A percentile compares a stretch with the other conserved stretches of the same genome.
phyloP scores from a whole-genome alignment of 30 jellyfish, hydroid and myxozoan genomes.

The Chironex yamaguchii region DNA sequence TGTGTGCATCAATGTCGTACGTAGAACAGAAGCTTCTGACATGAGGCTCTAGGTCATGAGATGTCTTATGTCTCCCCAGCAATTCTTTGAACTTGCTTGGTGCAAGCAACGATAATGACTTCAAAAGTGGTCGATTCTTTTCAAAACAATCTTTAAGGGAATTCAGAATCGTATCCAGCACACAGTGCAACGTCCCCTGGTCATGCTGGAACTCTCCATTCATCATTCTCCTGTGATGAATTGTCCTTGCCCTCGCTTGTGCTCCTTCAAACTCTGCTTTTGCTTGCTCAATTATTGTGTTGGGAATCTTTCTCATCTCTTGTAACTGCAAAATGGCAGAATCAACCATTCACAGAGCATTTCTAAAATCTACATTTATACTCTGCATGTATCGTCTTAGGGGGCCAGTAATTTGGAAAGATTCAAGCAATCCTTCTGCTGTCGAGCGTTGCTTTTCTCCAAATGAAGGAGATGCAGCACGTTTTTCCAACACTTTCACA shows the following conservation, averaged over 20 bases:
- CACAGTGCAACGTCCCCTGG: constrained; percentile 52
- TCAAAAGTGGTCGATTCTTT: constrained; percentile 58
- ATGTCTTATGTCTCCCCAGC: constrained; percentile 41
- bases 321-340: constrained; percentile 34
- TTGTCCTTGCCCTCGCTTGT: constrained; percentile 52
- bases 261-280: constrained; percentile 47
- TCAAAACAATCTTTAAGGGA: constrained; percentile 24
- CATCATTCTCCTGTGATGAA: constrained; percentile 44
- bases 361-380: constrained; percentile 48
- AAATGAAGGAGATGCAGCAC: constrained; percentile 29
- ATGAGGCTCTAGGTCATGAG: constrained; percentile 33
- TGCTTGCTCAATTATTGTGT: constrained; percentile 10
- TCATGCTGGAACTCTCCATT: constrained; percentile 61
- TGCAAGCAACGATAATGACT: constrained; percentile 33
- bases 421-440: constrained; percentile 58
- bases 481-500: constrained; percentile 29
- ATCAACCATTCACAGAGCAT: constrained; percentile 54
- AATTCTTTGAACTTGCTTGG: constrained; percentile 34
- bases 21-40: constrained; percentile 52
- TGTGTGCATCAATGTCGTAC: constrained; percentile 19
- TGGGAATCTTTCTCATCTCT: constrained; percentile 31
- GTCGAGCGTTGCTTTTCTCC: constrained; percentile 61
- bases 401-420: constrained; percentile 65
- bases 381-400: constrained; percentile 55
- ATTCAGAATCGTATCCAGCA: constrained; percentile 10